A percentile compares a stretch with the other conserved stretches of the same genome.
Evolutionary conservation across 2,888 invertebrate genomes (phyloP).

Genomic region (Drosophila nr. perissopoda): DNA sequence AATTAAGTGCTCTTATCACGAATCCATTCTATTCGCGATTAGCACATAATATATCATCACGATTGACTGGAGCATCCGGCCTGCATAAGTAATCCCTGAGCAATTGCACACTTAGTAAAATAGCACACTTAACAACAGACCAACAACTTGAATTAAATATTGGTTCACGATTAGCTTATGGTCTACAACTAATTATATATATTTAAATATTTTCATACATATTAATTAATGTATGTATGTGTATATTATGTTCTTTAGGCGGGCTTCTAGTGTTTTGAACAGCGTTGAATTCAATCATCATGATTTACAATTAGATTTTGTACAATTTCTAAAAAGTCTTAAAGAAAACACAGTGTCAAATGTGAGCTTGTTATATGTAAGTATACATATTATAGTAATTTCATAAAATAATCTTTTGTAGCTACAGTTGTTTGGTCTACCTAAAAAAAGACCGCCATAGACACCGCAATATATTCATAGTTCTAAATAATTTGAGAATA

Average conservation of each 20-base stretch:
- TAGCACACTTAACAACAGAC: slow-evolving; percentile 33
- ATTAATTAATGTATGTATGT: slow-evolving; percentile 31
- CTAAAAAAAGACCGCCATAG: slow-evolving; percentile 29
- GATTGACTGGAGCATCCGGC: slow-evolving; percentile 16
- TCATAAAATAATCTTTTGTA: slow-evolving; percentile 28
- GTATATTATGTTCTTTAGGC: slow-evolving; percentile 58
- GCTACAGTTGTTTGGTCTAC: slow-evolving; percentile 33
- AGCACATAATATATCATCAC: slow-evolving; percentile 13
- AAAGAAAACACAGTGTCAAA: slow-evolving; percentile 46
- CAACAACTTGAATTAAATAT: slow-evolving; percentile 24
- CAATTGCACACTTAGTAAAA: slow-evolving; percentile 42
- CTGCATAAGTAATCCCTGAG: slow-evolving; percentile 53
- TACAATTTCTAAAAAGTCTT: slow-evolving; percentile 44
- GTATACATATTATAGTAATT: slow-evolving; percentile 21
- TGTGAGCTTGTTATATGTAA: slow-evolving; percentile 35
- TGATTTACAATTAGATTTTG: slow-evolving; percentile 40
- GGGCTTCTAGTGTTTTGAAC: slow-evolving; percentile 55
- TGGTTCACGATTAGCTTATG: slow-evolving; percentile 47
- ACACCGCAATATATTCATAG: slow-evolving; percentile 8
- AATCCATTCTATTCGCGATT: slow-evolving; percentile 31
- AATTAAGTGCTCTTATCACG: slow-evolving; percentile 33
- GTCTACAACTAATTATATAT: slow-evolving; percentile 26
- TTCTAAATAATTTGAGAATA: slow-evolving; percentile 36
- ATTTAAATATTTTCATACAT: slow-evolving; percentile 30
- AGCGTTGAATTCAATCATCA: slow-evolving; percentile 41